These are phyloP conservation scores for Ruditapes philippinarum DNA, from an alignment of 1,140 invertebrate species.

Conservation along the genomic window DNA sequence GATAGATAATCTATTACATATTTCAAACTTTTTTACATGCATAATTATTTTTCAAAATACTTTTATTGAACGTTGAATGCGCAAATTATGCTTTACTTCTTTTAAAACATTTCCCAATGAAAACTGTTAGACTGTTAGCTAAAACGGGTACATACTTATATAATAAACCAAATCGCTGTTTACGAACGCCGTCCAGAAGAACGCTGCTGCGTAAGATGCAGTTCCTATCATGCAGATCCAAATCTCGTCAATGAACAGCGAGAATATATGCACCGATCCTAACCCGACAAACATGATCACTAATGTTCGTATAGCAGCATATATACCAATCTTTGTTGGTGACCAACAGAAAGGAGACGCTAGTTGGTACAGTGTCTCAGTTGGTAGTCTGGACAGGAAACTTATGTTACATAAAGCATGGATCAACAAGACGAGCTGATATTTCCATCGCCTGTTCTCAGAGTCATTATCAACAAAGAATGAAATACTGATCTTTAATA, in stretches of 20 bases:
- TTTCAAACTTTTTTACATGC: no score
- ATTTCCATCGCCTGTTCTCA: slow-evolving; percentile 48
- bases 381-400: slow-evolving; percentile 17
- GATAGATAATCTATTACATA: no score
- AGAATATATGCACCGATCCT: slow-evolving; percentile 18
- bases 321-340: slow-evolving; percentile 30
- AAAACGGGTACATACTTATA: slow-evolving; percentile 40
- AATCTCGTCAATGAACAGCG: slow-evolving; percentile 19
- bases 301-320: slow-evolving; percentile 25
- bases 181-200: slow-evolving; percentile 55
- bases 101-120: no score
- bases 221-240: slow-evolving; percentile 40
- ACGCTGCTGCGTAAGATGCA: slow-evolving; percentile 36
- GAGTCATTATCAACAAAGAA: slow-evolving; percentile 48
- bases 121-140: no score
- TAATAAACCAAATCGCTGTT: slow-evolving; percentile 1
- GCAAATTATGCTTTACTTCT: no score
- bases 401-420: slow-evolving; percentile 38
- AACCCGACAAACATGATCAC: slow-evolving; percentile 36
- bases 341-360: slow-evolving; percentile 54
- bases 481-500: slow-evolving; percentile 36
- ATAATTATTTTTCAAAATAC: no score
- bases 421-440: slow-evolving; percentile 29
- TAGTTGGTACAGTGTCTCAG: slow-evolving; percentile 57
- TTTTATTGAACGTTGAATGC: no score